Conservation (phyloP, 2,797 vertebrate genomes). For the Danio tinwini region DNA sequence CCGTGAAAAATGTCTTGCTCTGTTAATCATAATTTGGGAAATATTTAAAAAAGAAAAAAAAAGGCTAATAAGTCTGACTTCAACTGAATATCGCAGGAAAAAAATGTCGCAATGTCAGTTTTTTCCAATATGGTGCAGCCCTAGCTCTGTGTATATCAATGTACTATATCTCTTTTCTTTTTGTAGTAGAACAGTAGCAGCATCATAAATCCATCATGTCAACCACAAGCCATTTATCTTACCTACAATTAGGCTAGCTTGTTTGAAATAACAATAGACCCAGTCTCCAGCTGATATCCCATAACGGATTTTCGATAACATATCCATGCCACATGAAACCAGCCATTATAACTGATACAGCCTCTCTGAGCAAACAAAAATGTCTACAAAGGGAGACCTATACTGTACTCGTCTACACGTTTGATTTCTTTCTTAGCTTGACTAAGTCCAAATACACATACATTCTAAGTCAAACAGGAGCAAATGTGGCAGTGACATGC, state of each 20-base stretch:
- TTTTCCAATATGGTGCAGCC: too few relatives aligned
- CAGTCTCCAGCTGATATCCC: not conserved
- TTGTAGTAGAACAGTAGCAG: not conserved
- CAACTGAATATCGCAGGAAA: too few relatives aligned
- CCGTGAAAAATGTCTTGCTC: too few relatives aligned
- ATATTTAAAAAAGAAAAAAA: too few relatives aligned
- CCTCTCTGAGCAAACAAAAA: not conserved
- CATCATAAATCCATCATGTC: not conserved
- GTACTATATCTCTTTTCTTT: not conserved
- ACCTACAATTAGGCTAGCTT: not conserved
- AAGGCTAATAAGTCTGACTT: too few relatives aligned
- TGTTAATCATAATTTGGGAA: too few relatives aligned
- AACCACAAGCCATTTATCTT: not conserved
- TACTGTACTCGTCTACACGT: slow-evolving; percentile 39
- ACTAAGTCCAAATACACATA: slow-evolving; percentile 3
- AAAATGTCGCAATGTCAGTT: too few relatives aligned
- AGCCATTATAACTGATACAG: not conserved
- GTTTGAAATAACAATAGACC: slow-evolving; percentile 1
- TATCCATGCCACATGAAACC: slow-evolving; percentile 38
- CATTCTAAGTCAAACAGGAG: slow-evolving; percentile 10
- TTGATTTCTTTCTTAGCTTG: not conserved
- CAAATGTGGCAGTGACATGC: slow-evolving; percentile 43
- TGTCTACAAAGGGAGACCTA: slow-evolving; percentile 37
- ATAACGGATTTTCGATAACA: slow-evolving; percentile 23
- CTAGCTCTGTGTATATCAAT: not conserved